These are phyloP conservation scores for Melangyna quadrimaculata DNA, from an alignment of 2,888 invertebrate genomes.

Conservation along the genomic window DNA sequence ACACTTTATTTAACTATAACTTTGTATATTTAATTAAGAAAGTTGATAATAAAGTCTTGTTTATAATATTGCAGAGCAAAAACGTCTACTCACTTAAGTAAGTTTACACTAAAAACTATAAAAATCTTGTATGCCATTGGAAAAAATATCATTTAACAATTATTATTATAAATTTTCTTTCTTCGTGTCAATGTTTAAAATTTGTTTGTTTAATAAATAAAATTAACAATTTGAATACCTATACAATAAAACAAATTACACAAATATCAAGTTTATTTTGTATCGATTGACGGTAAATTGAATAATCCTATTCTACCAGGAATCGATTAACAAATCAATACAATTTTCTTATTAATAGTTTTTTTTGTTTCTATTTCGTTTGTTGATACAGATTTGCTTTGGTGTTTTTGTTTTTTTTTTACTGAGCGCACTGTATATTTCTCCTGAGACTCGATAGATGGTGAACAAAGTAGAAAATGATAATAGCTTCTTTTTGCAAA, in stretches of 20 bases:
- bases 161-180: constrained; percentile 29
- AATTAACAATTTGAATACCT: constrained; percentile 1
- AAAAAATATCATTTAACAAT: constrained; percentile 53
- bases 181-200: constrained; percentile 47
- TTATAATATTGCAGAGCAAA: neutral
- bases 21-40: neutral
- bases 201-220: constrained; percentile 53
- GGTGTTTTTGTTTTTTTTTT: constrained; percentile 20
- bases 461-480: constrained; percentile 33
- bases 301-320: neutral
- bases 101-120: constrained; percentile 6
- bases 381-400: constrained; percentile 11
- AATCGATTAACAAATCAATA: constrained; percentile 56
- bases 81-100: neutral
- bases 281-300: constrained; percentile 52
- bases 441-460: neutral
- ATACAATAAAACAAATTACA: neutral
- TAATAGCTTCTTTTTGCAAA: constrained; percentile 37
- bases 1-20: constrained; percentile 18
- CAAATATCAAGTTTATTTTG: neutral
- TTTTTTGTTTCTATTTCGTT: neutral
- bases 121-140: constrained; percentile 25
- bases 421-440: neutral
- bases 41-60: neutral
- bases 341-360: neutral